These are phyloP conservation scores for Caracal caracal DNA, from an alignment of 2,113 vertebrate species.

Conservation along the genomic window DNA sequence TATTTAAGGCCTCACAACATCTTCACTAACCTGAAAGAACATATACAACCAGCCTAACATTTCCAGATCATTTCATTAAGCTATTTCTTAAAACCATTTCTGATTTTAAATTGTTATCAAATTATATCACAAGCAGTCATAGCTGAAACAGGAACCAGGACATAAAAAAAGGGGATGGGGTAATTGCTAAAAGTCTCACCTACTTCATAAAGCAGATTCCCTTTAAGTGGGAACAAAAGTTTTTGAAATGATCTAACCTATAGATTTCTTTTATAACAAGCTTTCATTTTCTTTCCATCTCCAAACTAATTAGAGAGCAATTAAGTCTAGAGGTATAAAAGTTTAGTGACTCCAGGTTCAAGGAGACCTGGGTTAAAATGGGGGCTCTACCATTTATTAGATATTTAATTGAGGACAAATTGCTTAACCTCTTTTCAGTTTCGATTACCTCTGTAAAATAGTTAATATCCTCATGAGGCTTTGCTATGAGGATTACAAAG, in stretches of 20 bases:
- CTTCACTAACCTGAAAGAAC: conserved; percentile 51
- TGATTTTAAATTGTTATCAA: conserved; percentile 44
- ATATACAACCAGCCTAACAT: not conserved
- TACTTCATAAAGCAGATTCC: conserved; percentile 20
- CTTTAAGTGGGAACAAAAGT: conserved; percentile 15
- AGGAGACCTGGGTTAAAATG: conserved; percentile 43
- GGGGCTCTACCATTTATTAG: not conserved
- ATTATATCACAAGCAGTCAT: conserved; percentile 6
- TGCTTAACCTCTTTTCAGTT: conserved; percentile 19
- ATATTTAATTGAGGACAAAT: conserved; percentile 51
- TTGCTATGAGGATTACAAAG: conserved; percentile 23
- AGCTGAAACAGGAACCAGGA: not conserved
- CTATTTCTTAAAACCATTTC: conserved; percentile 39
- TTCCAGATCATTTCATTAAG: conserved; percentile 38
- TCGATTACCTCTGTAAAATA: conserved; percentile 44
- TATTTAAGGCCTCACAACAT: conserved; percentile 3
- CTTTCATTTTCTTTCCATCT: conserved; percentile 54
- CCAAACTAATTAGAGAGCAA: conserved; percentile 21
- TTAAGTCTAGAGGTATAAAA: conserved; percentile 8
- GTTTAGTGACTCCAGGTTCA: conserved; percentile 33
- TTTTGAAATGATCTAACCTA: conserved; percentile 40
- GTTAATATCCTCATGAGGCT: conserved; percentile 13
- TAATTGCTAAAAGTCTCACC: not conserved
- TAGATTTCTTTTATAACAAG: not conserved
- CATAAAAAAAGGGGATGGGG: not conserved